Evolutionary conservation across 2,888 invertebrate species (phyloP).

Genomic region (Sipha maydis): DNA sequence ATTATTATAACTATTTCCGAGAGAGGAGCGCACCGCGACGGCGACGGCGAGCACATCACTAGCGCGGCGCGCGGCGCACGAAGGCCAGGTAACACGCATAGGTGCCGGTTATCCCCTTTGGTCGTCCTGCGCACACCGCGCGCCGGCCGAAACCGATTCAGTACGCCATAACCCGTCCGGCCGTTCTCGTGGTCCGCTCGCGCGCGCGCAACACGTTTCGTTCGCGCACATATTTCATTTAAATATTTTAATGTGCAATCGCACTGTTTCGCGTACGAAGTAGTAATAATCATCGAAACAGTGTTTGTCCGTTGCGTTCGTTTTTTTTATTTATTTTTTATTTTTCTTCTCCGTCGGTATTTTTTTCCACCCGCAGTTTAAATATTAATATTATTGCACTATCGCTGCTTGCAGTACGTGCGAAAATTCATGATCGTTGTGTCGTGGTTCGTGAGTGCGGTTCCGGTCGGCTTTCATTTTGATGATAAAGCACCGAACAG

Average conservation of each 20-base stretch:
- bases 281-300: neutral
- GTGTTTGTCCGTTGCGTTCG: neutral
- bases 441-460: neutral
- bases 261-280: neutral
- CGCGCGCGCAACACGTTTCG: neutral
- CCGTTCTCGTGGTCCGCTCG: slow-evolving; percentile 34
- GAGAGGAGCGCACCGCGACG: slow-evolving; percentile 3
- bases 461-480: neutral
- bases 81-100: slow-evolving; percentile 54
- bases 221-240: no score
- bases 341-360: no score
- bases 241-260: no score
- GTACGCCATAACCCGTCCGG: slow-evolving; percentile 61
- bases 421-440: no score
- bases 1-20: neutral
- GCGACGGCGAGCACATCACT: slow-evolving; percentile 48
- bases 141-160: slow-evolving; percentile 60
- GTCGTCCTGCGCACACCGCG: slow-evolving; percentile 60
- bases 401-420: no score
- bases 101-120: slow-evolving; percentile 59
- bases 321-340: neutral
- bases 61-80: slow-evolving; percentile 60
- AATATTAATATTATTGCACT: no score
- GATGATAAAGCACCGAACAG: no score
- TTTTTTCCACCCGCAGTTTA: no score